A percentile compares a stretch with the other conserved stretches of the same genome.
phyloP scores from a whole-genome alignment of 2,888 invertebrate genomes.

The Cryptus viduatorius region DNA sequence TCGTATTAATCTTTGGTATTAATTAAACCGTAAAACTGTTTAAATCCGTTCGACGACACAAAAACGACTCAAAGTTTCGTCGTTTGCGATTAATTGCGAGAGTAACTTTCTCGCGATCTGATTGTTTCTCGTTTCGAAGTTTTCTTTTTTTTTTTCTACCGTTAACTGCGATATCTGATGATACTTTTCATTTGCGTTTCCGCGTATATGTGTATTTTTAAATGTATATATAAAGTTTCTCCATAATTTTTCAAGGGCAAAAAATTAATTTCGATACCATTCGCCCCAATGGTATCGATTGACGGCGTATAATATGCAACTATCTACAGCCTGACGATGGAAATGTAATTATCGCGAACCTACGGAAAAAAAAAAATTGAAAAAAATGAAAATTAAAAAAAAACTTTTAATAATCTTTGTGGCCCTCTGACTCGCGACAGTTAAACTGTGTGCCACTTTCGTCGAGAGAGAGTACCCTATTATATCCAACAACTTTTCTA shows the following conservation, averaged over 20 bases:
- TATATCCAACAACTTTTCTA: constrained; percentile 70
- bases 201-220: background rate
- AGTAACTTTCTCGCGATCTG: background rate
- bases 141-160: background rate
- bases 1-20: constrained; percentile 61
- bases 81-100: background rate
- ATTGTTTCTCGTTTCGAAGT: constrained; percentile 9
- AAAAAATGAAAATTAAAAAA: background rate
- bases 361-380: background rate
- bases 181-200: background rate
- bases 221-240: background rate
- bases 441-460: constrained; percentile 69
- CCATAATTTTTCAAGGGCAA: background rate
- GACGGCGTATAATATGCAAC: constrained; percentile 10
- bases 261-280: constrained; percentile 18
- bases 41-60: constrained; percentile 8
- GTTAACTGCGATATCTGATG: background rate
- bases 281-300: constrained; percentile 1
- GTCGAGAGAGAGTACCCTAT: constrained; percentile 55
- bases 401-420: constrained; percentile 63
- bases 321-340: constrained; percentile 37
- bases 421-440: constrained; percentile 67
- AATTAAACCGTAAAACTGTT: constrained; percentile 41
- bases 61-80: background rate
- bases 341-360: constrained; percentile 48